Conservation (phyloP, 2,888 invertebrate species). For the Stenodema calcarata region DNA sequence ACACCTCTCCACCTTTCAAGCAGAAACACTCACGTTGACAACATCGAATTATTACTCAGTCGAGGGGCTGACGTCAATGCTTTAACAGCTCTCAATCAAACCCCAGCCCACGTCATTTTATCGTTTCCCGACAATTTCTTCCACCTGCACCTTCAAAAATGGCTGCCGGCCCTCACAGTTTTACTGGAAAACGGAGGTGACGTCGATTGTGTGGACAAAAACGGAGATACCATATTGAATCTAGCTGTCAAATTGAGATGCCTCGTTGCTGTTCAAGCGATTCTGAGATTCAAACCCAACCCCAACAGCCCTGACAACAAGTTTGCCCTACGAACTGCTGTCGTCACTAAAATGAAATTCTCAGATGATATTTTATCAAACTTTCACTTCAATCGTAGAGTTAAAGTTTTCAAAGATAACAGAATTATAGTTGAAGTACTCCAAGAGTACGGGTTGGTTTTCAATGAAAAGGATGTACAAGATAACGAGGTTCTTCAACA, state of each 20-base stretch:
- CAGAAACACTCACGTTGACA: background rate
- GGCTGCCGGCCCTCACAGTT: background rate
- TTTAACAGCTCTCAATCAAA: background rate
- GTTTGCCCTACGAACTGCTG: background rate
- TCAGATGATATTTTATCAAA: background rate
- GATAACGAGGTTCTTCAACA: slow-evolving; percentile 3
- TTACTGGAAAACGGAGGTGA: background rate
- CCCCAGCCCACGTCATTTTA: slow-evolving; percentile 10
- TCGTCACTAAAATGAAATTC: slow-evolving; percentile 1
- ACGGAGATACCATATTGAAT: slow-evolving; percentile 1
- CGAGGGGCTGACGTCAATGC: background rate
- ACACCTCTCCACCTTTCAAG: slow-evolving; percentile 19
- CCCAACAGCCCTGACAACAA: background rate
- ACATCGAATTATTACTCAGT: background rate
- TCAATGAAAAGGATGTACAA: background rate
- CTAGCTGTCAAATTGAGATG: slow-evolving; percentile 3
- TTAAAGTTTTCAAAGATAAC: background rate
- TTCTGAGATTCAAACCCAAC: background rate
- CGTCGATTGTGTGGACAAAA: background rate
- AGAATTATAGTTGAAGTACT: background rate
- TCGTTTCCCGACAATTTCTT: background rate
- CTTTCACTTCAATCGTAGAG: background rate
- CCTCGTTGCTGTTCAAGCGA: background rate
- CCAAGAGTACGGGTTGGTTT: slow-evolving; percentile 9
- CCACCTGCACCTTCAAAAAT: background rate